phyloP scores from a whole-genome alignment of 1,140 invertebrate species.

The Idris sp. region DNA sequence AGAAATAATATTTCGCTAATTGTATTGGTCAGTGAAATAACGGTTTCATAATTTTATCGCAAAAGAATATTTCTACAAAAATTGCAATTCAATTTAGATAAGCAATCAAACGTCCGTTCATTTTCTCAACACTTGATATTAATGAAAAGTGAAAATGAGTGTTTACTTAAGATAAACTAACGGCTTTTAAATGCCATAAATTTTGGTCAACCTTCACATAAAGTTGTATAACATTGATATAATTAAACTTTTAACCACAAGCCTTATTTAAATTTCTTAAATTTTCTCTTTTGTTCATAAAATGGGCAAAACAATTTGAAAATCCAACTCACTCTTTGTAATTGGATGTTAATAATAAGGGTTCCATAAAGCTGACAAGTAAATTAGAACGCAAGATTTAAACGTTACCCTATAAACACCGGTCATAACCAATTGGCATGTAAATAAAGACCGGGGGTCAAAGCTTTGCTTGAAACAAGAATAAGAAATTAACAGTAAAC shows the following conservation, averaged over 20 bases:
- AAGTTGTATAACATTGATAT: constrained; percentile 13
- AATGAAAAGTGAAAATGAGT: constrained; percentile 36
- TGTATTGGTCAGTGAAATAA: too few species aligned
- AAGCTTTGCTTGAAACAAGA: neutral
- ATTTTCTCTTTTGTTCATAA: constrained; percentile 4
- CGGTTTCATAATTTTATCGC: neutral
- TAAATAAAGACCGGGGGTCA: constrained; percentile 1
- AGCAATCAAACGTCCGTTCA: constrained; percentile 21
- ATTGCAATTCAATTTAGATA: constrained; percentile 33
- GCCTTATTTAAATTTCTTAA: neutral
- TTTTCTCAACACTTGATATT: constrained; percentile 24
- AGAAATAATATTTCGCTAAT: too few species aligned
- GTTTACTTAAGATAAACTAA: constrained; percentile 12
- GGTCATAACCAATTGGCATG: constrained; percentile 1
- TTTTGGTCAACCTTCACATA: neutral
- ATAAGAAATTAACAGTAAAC: constrained; percentile 33
- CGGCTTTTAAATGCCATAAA: constrained; percentile 17
- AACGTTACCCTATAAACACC: constrained; percentile 7
- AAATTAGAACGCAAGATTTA: constrained; percentile 29
- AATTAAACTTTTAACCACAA: constrained; percentile 11
- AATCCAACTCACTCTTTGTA: constrained; percentile 7
- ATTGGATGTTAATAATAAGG: constrained; percentile 16
- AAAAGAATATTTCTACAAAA: constrained; percentile 9
- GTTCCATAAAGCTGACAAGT: constrained; percentile 18
- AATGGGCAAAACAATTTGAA: neutral